Evolutionary conservation across 37 sponge, comb jelly and placozoan genomes (phyloP).

Genomic region (Bolinopsis microptera): DNA sequence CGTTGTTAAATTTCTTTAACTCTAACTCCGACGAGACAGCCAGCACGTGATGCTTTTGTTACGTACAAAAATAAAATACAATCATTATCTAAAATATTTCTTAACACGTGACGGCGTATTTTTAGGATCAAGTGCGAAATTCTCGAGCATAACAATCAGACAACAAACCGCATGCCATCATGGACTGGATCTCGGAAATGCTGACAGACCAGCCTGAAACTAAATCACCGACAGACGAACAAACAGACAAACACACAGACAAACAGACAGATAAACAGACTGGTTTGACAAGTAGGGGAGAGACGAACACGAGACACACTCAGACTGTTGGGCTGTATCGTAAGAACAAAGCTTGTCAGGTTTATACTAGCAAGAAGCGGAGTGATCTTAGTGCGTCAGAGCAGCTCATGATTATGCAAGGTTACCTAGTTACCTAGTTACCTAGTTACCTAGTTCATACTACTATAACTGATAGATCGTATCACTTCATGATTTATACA

Average conservation of each 20-base stretch:
- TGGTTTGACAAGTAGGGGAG: neutral
- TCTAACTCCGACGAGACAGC: too few relatives aligned
- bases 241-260: neutral
- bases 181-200: constrained; percentile 11
- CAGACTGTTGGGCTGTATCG: neutral
- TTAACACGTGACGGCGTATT: too few relatives aligned
- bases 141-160: too few relatives aligned
- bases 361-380: neutral
- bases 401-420: constrained; percentile 20
- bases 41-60: too few relatives aligned
- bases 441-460: too few relatives aligned
- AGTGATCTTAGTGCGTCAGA: neutral
- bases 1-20: too few relatives aligned
- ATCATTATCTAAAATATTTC: too few relatives aligned
- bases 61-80: too few relatives aligned
- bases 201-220: neutral
- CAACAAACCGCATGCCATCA: neutral
- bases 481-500: too few relatives aligned
- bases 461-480: too few relatives aligned
- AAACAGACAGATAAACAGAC: neutral
- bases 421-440: neutral
- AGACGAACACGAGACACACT: neutral
- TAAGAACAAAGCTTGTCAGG: constrained; percentile 14
- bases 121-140: too few relatives aligned
- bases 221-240: neutral